Conservation (phyloP, 2,797 vertebrate genomes). For the Harpagifer antarcticus region DNA sequence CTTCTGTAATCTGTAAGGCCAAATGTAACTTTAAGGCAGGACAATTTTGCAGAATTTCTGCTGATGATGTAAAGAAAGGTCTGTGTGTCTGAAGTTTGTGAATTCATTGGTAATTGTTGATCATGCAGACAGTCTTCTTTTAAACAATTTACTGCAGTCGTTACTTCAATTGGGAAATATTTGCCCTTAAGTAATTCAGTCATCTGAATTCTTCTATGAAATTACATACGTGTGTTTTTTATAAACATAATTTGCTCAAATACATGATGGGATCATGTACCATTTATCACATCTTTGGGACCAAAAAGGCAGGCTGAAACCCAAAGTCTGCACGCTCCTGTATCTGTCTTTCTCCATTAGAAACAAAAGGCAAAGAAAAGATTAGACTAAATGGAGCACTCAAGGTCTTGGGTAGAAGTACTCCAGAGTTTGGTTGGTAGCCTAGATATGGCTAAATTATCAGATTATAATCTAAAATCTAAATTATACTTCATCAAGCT, state of each 20-base stretch:
- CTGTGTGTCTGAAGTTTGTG: too few species aligned
- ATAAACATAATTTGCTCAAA: too few species aligned
- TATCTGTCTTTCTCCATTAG: not conserved
- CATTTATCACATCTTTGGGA: not conserved
- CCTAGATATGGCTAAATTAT: slow-evolving; percentile 28
- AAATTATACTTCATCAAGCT: slow-evolving; percentile 13
- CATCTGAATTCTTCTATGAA: not conserved
- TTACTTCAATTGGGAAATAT: not conserved
- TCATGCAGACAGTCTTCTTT: too few species aligned
- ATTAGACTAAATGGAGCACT: not conserved
- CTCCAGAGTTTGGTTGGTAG: slow-evolving; percentile 22
- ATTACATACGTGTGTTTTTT: too few species aligned
- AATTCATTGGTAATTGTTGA: too few species aligned
- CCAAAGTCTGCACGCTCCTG: slow-evolving; percentile 1
- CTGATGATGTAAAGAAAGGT: too few species aligned
- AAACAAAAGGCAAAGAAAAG: not conserved
- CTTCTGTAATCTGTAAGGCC: too few species aligned
- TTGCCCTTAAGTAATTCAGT: not conserved
- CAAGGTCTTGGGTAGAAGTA: not conserved
- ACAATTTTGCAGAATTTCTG: too few species aligned
- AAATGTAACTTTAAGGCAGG: too few species aligned
- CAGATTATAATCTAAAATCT: slow-evolving; percentile 23
- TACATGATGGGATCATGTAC: not conserved
- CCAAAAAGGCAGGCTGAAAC: not conserved
- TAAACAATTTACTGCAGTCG: too few species aligned